Percentiles rank a stretch among this genome's conserved stretches.
These are phyloP conservation scores for Basileuterus tristriatus DNA, from an alignment of 2,797 vertebrate species.

Conservation along the genomic window DNA sequence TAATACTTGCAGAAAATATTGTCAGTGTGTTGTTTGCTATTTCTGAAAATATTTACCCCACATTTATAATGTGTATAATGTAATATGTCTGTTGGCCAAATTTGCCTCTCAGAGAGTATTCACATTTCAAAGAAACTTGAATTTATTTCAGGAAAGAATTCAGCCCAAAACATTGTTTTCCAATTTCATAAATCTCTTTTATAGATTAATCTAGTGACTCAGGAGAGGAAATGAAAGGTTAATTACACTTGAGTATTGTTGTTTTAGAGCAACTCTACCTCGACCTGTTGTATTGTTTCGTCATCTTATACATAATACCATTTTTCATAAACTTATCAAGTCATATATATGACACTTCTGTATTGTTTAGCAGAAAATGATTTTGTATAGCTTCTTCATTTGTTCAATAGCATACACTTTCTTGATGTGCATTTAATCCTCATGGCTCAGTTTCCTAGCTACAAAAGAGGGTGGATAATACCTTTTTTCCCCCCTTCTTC, in stretches of 20 bases:
- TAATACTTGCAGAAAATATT: neutral
- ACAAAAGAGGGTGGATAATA: neutral
- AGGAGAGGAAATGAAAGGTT: neutral
- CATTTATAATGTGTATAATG: neutral
- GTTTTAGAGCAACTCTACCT: neutral
- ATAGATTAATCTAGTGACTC: neutral
- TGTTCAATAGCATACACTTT: neutral
- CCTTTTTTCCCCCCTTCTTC: neutral
- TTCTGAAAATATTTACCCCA: neutral
- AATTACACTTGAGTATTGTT: neutral
- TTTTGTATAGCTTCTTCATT: neutral
- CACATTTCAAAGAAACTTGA: neutral
- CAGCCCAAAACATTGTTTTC: neutral
- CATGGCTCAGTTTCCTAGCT: neutral
- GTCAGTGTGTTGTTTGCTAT: neutral
- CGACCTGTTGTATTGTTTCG: neutral
- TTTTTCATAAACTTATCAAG: neutral
- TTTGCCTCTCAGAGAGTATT: neutral
- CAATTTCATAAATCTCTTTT: neutral
- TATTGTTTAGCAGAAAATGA: neutral
- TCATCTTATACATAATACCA: neutral
- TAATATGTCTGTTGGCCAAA: neutral
- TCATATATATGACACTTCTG: neutral
- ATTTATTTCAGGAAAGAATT: neutral
- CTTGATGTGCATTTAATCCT: neutral